These are phyloP conservation scores for Plodia interpunctella DNA, from an alignment of 1,140 invertebrate species.

Conservation along the genomic window DNA sequence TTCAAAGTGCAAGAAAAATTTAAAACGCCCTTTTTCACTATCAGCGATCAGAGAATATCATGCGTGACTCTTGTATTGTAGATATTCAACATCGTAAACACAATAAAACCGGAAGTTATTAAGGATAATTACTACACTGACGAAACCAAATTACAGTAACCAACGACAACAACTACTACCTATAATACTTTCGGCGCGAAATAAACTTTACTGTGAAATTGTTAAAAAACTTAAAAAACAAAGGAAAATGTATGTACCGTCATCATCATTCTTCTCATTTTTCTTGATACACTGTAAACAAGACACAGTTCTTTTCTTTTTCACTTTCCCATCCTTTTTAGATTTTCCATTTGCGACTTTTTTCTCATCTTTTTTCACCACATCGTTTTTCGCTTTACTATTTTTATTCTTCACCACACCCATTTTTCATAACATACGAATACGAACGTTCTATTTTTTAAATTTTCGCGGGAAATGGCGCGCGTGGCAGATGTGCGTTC, in stretches of 20 bases:
- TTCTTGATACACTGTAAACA: constrained; percentile 74
- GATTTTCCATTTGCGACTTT: constrained; percentile 49
- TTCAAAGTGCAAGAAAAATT: background rate
- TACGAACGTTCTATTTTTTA: constrained; percentile 31
- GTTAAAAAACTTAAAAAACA: background rate
- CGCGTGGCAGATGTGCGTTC: constrained; percentile 57
- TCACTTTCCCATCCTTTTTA: constrained; percentile 63
- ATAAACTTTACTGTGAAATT: background rate
- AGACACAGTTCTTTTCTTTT: constrained; percentile 72
- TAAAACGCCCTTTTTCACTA: background rate
- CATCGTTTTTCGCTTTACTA: constrained; percentile 48
- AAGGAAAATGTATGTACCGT: constrained; percentile 47
- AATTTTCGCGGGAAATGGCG: constrained; percentile 35
- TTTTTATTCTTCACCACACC: constrained; percentile 63
- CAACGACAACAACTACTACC: background rate
- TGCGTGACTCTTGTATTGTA: background rate
- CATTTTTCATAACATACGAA: constrained; percentile 48
- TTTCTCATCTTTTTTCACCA: constrained; percentile 40
- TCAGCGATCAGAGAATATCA: background rate
- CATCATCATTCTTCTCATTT: constrained; percentile 35
- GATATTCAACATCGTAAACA: background rate
- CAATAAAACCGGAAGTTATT: background rate
- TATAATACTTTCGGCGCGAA: background rate
- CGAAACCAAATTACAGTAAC: background rate
- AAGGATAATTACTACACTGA: background rate